Conservation (phyloP, 2,888 invertebrate genomes). For the Mactromeris polynyma region DNA sequence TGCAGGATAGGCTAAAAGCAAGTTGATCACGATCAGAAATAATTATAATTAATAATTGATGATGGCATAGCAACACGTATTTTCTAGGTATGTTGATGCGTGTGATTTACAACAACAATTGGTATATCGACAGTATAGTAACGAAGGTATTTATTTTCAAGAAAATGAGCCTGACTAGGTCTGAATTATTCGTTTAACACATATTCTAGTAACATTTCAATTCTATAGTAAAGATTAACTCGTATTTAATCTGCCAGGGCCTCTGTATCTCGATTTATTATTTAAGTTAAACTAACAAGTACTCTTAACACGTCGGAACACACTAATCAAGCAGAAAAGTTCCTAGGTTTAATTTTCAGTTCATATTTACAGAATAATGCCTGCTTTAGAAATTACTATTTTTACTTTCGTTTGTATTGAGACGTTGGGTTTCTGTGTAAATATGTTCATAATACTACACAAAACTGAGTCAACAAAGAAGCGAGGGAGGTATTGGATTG, state of each 20-base stretch:
- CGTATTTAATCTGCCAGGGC: not conserved
- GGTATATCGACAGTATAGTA: too few relatives aligned
- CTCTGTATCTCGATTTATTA: not conserved
- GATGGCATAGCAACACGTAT: too few relatives aligned
- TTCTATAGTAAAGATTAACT: not conserved
- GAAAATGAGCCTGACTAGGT: not conserved
- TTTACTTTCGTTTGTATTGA: constrained; percentile 1
- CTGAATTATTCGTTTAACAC: not conserved
- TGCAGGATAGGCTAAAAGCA: too few relatives aligned
- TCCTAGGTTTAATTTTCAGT: not conserved
- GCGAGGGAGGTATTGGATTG: not conserved
- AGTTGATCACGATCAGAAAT: too few relatives aligned
- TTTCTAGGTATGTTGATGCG: too few relatives aligned
- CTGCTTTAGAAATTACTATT: not conserved
- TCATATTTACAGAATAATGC: not conserved
- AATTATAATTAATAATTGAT: too few relatives aligned
- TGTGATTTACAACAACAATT: too few relatives aligned
- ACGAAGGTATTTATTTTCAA: too few relatives aligned
- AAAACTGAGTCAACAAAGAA: not conserved
- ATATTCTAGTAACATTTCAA: not conserved
- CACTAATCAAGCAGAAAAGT: not conserved
- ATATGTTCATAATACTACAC: not conserved
- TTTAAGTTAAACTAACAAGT: not conserved
- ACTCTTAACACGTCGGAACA: too few relatives aligned
- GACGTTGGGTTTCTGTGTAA: not conserved